phyloP scores from a whole-genome alignment of 2,797 vertebrate genomes.

The Eospalax fontanierii region DNA sequence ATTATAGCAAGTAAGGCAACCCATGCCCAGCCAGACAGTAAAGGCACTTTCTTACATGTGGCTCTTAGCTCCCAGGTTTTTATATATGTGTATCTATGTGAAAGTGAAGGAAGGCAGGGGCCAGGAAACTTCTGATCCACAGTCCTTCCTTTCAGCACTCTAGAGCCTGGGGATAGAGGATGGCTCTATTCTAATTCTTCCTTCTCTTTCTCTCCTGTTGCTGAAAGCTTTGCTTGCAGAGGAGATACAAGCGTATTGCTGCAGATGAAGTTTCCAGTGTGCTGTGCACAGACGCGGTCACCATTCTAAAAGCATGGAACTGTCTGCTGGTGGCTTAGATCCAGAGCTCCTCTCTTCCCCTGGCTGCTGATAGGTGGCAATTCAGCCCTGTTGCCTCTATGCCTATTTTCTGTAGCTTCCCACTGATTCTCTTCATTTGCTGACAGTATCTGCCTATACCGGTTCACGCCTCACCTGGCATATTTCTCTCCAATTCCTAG shows the following conservation, averaged over 20 bases:
- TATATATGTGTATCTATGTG: neutral
- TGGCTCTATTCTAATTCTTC: neutral
- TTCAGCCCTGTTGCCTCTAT: neutral
- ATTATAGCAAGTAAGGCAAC: neutral
- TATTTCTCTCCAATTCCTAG: neutral
- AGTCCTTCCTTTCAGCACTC: fast-evolving
- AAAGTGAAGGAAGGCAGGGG: neutral
- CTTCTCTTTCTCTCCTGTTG: neutral
- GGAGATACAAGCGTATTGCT: neutral
- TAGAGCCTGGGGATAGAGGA: neutral
- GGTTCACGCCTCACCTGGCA: neutral
- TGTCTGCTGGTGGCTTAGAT: constrained; percentile 15
- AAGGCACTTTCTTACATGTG: neutral
- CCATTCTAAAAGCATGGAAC: constrained; percentile 58
- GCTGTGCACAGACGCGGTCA: neutral
- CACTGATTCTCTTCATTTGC: constrained; percentile 34
- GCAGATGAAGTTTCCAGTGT: neutral
- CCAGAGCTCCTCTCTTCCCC: constrained; percentile 48
- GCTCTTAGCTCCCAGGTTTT: neutral
- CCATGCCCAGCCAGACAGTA: neutral
- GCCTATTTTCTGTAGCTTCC: neutral
- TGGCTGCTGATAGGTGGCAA: neutral
- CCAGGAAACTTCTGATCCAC: neutral
- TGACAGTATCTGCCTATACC: neutral
- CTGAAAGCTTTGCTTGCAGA: neutral